Conservation (phyloP, 2,113 vertebrate genomes). For the Pungitius pungitius region DNA sequence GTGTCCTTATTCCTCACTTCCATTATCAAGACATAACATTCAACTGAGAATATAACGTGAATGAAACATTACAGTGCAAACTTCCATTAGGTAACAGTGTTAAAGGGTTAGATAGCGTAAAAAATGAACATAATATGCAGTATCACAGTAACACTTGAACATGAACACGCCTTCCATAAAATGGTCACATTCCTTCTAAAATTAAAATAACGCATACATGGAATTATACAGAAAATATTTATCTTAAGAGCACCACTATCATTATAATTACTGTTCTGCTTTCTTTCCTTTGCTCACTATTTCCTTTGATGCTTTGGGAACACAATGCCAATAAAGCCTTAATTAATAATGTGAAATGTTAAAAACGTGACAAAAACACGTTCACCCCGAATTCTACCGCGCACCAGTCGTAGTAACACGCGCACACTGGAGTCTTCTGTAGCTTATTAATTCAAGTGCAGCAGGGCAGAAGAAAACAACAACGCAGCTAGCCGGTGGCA, state of each 20-base stretch:
- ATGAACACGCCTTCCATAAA: neutral
- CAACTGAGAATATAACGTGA: neutral
- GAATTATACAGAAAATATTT: too few species aligned
- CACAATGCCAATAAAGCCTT: neutral
- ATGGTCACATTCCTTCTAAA: neutral
- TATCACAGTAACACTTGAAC: too few species aligned
- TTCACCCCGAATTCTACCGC: neutral
- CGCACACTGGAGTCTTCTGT: constrained; percentile 17
- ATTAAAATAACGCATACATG: neutral
- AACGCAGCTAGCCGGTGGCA: constrained; percentile 50
- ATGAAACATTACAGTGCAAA: neutral
- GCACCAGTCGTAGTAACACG: neutral
- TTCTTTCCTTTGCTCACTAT: neutral
- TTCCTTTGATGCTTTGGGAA: neutral
- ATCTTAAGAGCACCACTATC: neutral
- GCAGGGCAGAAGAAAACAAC: constrained; percentile 51
- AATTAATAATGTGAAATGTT: too few species aligned
- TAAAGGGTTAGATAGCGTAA: neutral
- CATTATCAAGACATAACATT: neutral
- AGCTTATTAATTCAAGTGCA: constrained; percentile 62
- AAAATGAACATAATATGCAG: neutral
- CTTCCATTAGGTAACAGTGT: neutral
- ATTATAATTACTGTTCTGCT: neutral
- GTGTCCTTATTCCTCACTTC: neutral
- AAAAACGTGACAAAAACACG: too few species aligned